Evolutionary conservation across 1,140 invertebrate species (phyloP), one percentile per base, ranked within the genome.

Genomic region (Chrysopa pallens): DNA sequence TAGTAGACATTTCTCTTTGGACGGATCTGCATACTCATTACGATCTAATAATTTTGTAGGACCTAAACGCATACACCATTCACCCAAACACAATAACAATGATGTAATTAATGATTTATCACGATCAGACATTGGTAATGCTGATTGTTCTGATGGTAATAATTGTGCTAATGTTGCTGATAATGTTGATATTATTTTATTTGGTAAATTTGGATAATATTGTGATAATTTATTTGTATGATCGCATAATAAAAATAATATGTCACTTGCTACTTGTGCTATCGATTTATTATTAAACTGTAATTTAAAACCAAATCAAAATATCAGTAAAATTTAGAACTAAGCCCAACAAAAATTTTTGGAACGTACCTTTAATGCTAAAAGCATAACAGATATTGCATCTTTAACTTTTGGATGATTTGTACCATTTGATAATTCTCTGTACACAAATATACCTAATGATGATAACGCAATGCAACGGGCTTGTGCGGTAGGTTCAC

Each of bases 391-490:
- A 45, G 80, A 80, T 39, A 95, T 70, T 43, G 88, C 86, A 54
- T 91, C 82, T 11, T 80, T 75, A 29, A 88, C 70, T 49, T 78
- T 78, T 14, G 74, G 66, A 63, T 88, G 78, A 44, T 68, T 62
- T 43, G 66, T 70, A 42, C 70, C 70, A 53, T 78, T 73, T 6
- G 65, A 69, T 1, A 87, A 59, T 58, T 88, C 80, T 58, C 80
- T 69, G 51, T 88, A 84, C 17, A 87, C 62, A 64, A 82, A 91
- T 54, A 90, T 82, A 6, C 85, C 84, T 36, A 97, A 71, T 46
- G 84, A 81, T 36, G 84, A 88, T 3, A 96, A 67, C 13, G 89
- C 87, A 46, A 93, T 80, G 55, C 86, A 93, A 43, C 90, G 74
- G 13, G 90, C 91, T 52, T 84, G 72, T 29, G 84, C 86, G 36